These are phyloP conservation scores for Esperia sulphurella DNA, from an alignment of 2,888 invertebrate species.

Conservation along the genomic window DNA sequence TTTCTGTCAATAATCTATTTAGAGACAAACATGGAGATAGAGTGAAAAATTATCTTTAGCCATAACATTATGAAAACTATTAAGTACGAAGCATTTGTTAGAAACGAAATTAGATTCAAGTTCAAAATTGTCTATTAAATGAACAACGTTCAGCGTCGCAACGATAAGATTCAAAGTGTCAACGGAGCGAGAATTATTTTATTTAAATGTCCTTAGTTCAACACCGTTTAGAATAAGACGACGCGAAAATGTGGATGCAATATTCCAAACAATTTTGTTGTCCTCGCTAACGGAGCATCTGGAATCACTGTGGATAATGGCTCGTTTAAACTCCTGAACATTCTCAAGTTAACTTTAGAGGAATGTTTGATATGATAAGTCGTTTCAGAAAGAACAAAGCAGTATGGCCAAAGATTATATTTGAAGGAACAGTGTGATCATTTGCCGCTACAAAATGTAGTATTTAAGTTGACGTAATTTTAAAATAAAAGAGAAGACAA, in stretches of 20 bases:
- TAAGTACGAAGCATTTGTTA: background rate
- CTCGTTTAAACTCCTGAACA: constrained; percentile 33
- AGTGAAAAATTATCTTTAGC: background rate
- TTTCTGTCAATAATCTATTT: constrained; percentile 2
- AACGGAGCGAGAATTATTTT: constrained; percentile 23
- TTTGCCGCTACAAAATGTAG: background rate
- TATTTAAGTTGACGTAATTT: background rate
- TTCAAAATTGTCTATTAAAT: background rate
- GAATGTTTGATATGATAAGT: constrained; percentile 41
- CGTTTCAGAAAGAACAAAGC: constrained; percentile 21
- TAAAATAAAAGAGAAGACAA: constrained; percentile 8
- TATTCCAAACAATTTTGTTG: constrained; percentile 33
- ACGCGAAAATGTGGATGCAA: constrained; percentile 31
- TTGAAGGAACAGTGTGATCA: background rate
- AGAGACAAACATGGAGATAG: background rate
- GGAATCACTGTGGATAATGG: constrained; percentile 45
- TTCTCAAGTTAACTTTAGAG: constrained; percentile 36
- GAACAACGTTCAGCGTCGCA: constrained; percentile 8
- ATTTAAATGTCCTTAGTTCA: constrained; percentile 13
- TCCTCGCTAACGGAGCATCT: constrained; percentile 31
- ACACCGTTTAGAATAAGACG: constrained; percentile 14
- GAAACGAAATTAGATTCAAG: background rate
- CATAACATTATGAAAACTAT: no score
- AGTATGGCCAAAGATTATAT: background rate
- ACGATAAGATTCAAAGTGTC: constrained; percentile 22